These are phyloP conservation scores for Eclectus roratus DNA, from an alignment of 2,113 vertebrate species.

Conservation along the genomic window DNA sequence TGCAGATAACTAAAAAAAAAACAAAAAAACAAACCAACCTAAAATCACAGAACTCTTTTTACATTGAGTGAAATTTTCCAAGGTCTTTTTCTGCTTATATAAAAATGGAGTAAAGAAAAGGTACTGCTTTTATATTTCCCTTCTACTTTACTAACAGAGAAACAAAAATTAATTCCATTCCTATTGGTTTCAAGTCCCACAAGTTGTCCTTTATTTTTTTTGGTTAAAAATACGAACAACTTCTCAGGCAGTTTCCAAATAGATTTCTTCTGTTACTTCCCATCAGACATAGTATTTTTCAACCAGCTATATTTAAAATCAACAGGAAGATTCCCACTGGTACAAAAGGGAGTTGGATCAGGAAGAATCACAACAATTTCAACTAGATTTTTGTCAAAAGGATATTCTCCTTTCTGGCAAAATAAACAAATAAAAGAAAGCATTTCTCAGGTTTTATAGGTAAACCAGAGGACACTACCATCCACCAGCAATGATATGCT, in stretches of 20 bases:
- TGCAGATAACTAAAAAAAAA: background rate
- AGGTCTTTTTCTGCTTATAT: background rate
- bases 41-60: background rate
- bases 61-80: background rate
- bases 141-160: background rate
- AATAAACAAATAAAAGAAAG: background rate
- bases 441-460: background rate
- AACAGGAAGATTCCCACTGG: background rate
- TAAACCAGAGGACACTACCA: background rate
- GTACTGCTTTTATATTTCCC: background rate
- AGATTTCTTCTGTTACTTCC: background rate
- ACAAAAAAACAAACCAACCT: background rate
- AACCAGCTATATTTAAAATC: background rate
- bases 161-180: background rate
- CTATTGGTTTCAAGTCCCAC: background rate
- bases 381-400: background rate
- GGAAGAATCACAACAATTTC: background rate
- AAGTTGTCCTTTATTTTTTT: background rate
- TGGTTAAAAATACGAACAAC: background rate
- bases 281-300: background rate
- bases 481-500: background rate
- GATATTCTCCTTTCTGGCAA: background rate
- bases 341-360: background rate
- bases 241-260: background rate
- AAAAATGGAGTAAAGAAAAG: constrained; percentile 17